Evolutionary conservation across 2,888 invertebrate species (phyloP), one percentile per base, ranked within the genome.

Genomic region (Halictus quadricinctus): DNA sequence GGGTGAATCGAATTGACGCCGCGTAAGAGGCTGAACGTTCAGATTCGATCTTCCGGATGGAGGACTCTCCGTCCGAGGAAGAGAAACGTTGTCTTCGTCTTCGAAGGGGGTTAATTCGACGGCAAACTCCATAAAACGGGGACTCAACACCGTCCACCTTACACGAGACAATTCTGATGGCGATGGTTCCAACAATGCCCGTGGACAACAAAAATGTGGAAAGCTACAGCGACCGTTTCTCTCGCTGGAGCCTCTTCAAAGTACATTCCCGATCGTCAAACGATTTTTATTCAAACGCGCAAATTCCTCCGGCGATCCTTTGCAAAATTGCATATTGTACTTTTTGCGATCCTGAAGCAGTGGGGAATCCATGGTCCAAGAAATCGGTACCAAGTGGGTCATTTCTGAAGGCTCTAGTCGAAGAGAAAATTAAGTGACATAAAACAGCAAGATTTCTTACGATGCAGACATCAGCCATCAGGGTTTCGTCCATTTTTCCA

Each of bases 1-100:
- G 89, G 89, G 90, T 88, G 89, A 90, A 90, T 90, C 89, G 84
- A 90, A 90, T 90, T 90, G 90, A 75, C 89, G 79, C 90, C 87
- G 54, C 78, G 87, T 81, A 80, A 85, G 80, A 86, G 86, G 79
- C 79, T 84, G 84, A 84, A 81, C 84, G 80, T 79, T 81, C 73
- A 74, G 86, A 90, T 90, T 90, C 88, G 90, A 90, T 90, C 90
- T 90, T 90, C 88, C 90, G 87, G 86, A 86, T 90, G 90, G 82
- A 90, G 83, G 77, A 84, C 48, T 73, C 79, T 80, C 83, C 86
- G 86, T 87, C 85, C 79, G 76, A 80, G 70, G 76, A 84, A 81
- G 76, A 75, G 81, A 82, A 82, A 81, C 72, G 74, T 76, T 79
- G 79, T 66, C 48, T 70, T 73, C 76, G 36, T 72, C 60, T 79